phyloP scores from a whole-genome alignment of 2,888 invertebrate species.

The Drosophila borborema region DNA sequence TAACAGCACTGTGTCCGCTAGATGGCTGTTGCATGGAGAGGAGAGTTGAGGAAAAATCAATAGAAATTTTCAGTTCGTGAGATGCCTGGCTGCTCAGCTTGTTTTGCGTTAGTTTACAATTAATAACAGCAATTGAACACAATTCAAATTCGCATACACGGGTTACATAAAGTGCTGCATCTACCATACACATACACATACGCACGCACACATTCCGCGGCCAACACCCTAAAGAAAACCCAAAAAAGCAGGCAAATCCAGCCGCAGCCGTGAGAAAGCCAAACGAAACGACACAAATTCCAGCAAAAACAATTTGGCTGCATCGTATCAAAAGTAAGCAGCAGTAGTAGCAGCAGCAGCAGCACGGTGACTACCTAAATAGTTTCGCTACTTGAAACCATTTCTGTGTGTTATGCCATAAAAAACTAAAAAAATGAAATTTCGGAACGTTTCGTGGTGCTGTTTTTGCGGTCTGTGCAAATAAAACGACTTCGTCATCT shows the following conservation, averaged over 20 bases:
- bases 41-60: slow-evolving; percentile 82
- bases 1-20: slow-evolving; percentile 50
- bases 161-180: slow-evolving; percentile 59
- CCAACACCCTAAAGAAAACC: slow-evolving; percentile 67
- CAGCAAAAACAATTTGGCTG: slow-evolving; percentile 57
- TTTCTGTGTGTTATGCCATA: slow-evolving; percentile 18
- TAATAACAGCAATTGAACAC: slow-evolving; percentile 50
- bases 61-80: slow-evolving; percentile 83
- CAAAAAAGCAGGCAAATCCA: slow-evolving; percentile 20
- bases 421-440: slow-evolving; percentile 17
- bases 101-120: slow-evolving; percentile 70
- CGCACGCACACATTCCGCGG: slow-evolving; percentile 64
- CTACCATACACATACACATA: background rate
- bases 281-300: slow-evolving; percentile 59
- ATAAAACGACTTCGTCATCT: slow-evolving; percentile 82
- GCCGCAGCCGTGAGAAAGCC: slow-evolving; percentile 62
- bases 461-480: slow-evolving; percentile 56
- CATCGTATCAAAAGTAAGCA: slow-evolving; percentile 59
- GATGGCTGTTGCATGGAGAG: slow-evolving; percentile 70
- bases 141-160: slow-evolving; percentile 40
- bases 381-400: background rate
- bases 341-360: slow-evolving; percentile 9
- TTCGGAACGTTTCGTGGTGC: slow-evolving; percentile 21
- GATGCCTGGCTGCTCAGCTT: slow-evolving; percentile 66
- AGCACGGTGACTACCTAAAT: background rate